A percentile compares a stretch with the other conserved stretches of the same genome.
Evolutionary conservation across 2,113 vertebrate genomes (phyloP).

Genomic region (Tympanuchus pallidicinctus): DNA sequence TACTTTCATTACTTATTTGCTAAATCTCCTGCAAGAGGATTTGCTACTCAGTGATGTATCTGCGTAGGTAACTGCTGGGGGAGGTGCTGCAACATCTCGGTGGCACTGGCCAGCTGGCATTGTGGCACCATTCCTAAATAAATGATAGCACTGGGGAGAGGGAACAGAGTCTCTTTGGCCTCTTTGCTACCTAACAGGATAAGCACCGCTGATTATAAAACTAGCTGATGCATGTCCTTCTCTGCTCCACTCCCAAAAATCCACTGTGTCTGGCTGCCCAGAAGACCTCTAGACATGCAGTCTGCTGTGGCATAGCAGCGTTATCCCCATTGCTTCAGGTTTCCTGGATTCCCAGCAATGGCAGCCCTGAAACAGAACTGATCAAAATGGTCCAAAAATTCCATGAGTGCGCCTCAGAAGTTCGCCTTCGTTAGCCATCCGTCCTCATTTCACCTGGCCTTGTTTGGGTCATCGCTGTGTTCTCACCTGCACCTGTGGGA

Average conservation of each 20-base stretch:
- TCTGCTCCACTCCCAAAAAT: not conserved
- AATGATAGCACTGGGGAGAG: not conserved
- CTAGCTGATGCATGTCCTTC: accelerated
- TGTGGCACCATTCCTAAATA: not conserved
- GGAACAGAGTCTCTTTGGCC: not conserved
- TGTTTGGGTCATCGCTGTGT: not conserved
- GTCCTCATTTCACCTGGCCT: not conserved
- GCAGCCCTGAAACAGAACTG: not conserved
- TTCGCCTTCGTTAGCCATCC: not conserved
- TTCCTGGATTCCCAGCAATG: not conserved
- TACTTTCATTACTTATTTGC: not conserved
- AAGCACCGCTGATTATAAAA: not conserved
- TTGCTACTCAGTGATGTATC: not conserved
- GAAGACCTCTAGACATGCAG: not conserved
- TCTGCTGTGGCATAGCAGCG: not conserved
- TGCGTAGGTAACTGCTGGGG: not conserved
- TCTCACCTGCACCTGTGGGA: not conserved
- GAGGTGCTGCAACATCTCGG: not conserved
- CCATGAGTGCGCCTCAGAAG: not conserved
- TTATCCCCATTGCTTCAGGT: not conserved
- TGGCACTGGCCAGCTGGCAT: not conserved
- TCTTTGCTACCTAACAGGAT: not conserved
- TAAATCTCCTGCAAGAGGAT: not conserved
- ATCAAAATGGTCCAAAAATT: not conserved
- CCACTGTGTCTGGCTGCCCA: not conserved